Evolutionary conservation across 2,888 invertebrate species (phyloP).

Genomic region (Galerucella nymphaeae): DNA sequence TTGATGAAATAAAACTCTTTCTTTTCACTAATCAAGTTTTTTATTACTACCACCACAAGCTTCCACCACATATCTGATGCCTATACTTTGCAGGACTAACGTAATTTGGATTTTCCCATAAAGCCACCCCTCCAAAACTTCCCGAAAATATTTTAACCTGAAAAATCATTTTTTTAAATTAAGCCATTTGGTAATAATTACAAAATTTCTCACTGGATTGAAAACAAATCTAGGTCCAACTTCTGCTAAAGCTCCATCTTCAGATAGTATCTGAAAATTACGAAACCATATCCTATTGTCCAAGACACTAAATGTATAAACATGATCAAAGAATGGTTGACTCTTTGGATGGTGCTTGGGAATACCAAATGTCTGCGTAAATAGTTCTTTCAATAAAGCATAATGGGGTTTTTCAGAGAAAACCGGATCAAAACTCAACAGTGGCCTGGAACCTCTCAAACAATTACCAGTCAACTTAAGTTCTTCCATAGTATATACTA

Average conservation of each 20-base stretch:
- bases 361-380: constrained; percentile 90
- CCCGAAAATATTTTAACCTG: constrained; percentile 65
- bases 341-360: constrained; percentile 97
- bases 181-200: background rate
- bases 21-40: no score
- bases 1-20: no score
- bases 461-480: constrained; percentile 98
- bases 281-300: constrained; percentile 98
- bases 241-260: constrained; percentile 95
- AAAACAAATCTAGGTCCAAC: constrained; percentile 90
- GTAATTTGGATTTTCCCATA: constrained; percentile 95
- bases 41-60: no score
- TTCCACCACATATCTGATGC: constrained; percentile 69
- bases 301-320: constrained; percentile 89
- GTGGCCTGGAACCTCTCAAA: constrained; percentile 90
- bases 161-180: constrained; percentile 12
- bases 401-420: constrained; percentile 83
- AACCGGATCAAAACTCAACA: constrained; percentile 91
- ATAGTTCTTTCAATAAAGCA: constrained; percentile 80
- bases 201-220: constrained; percentile 74
- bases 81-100: constrained; percentile 89
- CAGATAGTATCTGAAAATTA: constrained; percentile 96
- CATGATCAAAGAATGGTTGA: constrained; percentile 98
- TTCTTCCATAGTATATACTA: constrained; percentile 97
- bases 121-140: constrained; percentile 90